Percentiles rank a stretch among this genome's conserved stretches.
phyloP scores from a whole-genome alignment of 2,888 invertebrate species.

The Clistopyga incitator region DNA sequence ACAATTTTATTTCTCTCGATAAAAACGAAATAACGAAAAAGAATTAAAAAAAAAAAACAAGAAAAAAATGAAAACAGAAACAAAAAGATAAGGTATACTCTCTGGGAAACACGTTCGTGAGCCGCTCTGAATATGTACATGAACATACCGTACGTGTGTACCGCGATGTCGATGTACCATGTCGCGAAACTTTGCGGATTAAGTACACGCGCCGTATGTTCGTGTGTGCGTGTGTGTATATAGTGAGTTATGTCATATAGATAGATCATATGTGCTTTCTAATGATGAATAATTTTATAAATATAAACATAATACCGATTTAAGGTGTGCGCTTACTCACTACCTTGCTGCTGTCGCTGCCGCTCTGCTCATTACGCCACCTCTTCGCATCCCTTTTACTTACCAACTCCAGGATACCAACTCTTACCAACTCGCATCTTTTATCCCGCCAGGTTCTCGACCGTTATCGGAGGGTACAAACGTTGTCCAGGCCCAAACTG shows the following conservation, averaged over 20 bases:
- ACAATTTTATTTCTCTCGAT: conserved; percentile 65
- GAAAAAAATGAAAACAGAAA: conserved; percentile 51
- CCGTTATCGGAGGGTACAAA: too few species aligned
- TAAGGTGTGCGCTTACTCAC: conserved; percentile 75
- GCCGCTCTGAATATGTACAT: conserved; percentile 79
- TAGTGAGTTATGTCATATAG: conserved; percentile 82
- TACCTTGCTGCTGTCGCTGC: conserved; percentile 1
- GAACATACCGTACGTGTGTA: conserved; percentile 74
- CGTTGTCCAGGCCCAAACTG: too few species aligned
- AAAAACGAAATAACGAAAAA: conserved; percentile 51
- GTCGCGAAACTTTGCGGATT: conserved; percentile 33
- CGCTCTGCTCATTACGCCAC: not conserved
- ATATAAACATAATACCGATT: conserved; percentile 82
- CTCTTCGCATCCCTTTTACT: not conserved
- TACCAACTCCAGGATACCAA: not conserved
- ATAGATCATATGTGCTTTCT: conserved; percentile 83
- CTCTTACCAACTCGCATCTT: too few species aligned
- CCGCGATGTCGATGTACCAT: conserved; percentile 45
- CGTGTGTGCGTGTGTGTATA: conserved; percentile 73
- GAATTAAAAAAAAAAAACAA: conserved; percentile 38
- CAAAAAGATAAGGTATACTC: conserved; percentile 71
- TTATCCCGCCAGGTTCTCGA: too few species aligned
- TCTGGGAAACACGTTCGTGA: conserved; percentile 77
- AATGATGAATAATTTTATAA: conserved; percentile 84
- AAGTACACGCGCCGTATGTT: conserved; percentile 70